Percentiles rank a stretch among this genome's conserved stretches.
Evolutionary conservation across 1,140 invertebrate genomes (phyloP).

Genomic region (Brachionus asplanchnoidis): DNA sequence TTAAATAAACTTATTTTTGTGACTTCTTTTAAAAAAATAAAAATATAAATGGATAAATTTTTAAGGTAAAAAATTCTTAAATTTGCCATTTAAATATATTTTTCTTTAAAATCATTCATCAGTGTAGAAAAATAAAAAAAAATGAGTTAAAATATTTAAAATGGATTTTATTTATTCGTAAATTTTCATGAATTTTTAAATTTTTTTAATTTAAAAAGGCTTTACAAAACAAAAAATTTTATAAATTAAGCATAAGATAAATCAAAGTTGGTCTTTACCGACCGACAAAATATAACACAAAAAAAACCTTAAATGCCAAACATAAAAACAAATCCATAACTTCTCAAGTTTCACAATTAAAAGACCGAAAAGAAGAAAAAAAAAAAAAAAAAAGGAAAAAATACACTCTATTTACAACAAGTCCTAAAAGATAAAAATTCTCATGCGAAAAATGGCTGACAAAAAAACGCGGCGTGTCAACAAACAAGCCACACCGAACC

Average conservation of each 20-base stretch:
- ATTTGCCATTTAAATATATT: too few species aligned
- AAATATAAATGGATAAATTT: too few species aligned
- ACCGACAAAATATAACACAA: neutral
- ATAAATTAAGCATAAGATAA: conserved; percentile 26
- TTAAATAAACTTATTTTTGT: too few species aligned
- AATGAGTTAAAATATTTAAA: too few species aligned
- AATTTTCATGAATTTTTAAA: too few species aligned
- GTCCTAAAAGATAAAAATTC: neutral
- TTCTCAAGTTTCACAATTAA: neutral
- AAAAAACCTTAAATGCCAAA: neutral
- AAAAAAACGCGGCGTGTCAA: neutral
- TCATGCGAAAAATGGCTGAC: neutral
- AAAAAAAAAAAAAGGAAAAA: neutral
- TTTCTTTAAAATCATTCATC: too few species aligned
- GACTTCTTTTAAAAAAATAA: too few species aligned
- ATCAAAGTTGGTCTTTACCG: neutral
- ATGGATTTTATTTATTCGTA: too few species aligned
- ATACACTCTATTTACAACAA: neutral
- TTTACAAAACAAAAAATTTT: conserved; percentile 27
- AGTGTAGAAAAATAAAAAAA: too few species aligned
- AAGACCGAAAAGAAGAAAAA: neutral
- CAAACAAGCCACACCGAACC: neutral
- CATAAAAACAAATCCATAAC: neutral
- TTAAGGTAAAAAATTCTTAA: too few species aligned
- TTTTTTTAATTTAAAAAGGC: conserved; percentile 16